phyloP scores from a whole-genome alignment of 2,797 vertebrate genomes.

The Ammospiza maritima region DNA sequence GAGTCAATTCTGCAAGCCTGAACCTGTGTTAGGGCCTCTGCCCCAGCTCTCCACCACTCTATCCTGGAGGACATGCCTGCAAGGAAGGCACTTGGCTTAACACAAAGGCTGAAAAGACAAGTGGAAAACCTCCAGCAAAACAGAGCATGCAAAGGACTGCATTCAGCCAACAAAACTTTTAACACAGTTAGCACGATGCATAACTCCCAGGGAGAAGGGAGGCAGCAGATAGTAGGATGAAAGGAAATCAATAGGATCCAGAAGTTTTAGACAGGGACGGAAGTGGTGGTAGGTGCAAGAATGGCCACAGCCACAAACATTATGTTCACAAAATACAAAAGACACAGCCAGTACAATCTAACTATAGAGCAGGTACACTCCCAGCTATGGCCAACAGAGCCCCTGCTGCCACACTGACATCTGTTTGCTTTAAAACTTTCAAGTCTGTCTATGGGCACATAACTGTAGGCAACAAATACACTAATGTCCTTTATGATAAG shows the following conservation, averaged over 20 bases:
- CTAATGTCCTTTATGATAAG: not conserved
- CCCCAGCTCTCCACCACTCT: not conserved
- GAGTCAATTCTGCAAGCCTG: not conserved
- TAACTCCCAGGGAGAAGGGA: not conserved
- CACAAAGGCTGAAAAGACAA: not conserved
- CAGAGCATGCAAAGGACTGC: not conserved
- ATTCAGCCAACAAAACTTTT: not conserved
- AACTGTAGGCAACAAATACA: not conserved
- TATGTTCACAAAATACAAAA: not conserved
- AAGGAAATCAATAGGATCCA: not conserved
- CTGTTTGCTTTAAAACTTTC: not conserved
- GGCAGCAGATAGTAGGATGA: not conserved
- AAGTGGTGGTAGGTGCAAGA: not conserved
- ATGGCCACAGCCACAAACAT: not conserved
- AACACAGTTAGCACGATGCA: not conserved
- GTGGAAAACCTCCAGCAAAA: not conserved
- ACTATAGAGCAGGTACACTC: not conserved
- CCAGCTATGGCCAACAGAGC: not conserved
- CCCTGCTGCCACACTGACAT: not conserved
- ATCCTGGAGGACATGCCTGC: not conserved
- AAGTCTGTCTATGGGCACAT: not conserved
- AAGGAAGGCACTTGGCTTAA: not conserved
- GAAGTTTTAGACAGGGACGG: not conserved
- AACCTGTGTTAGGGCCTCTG: not conserved
- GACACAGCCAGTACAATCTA: not conserved